These are phyloP conservation scores for Ochropleura plecta DNA, from an alignment of 2,888 invertebrate genomes.

Conservation along the genomic window DNA sequence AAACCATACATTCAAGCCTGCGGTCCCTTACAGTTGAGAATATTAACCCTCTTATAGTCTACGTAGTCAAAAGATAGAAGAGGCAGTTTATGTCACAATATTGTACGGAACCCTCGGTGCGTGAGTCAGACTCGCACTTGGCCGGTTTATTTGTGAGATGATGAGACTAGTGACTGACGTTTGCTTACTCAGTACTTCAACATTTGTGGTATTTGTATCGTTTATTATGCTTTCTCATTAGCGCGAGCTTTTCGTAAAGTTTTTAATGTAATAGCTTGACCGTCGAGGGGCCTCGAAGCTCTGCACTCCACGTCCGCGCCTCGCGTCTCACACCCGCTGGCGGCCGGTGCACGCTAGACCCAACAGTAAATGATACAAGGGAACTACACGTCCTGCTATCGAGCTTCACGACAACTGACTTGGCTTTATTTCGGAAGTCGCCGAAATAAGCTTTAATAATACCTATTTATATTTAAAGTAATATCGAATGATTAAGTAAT, in stretches of 20 bases:
- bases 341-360: background rate
- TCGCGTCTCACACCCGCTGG: background rate
- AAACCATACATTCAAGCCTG: no score
- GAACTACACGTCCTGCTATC: slow-evolving; percentile 6
- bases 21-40: no score
- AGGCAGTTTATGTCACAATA: no score
- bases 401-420: slow-evolving; percentile 12
- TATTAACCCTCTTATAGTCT: no score
- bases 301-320: no score
- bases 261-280: background rate
- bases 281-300: background rate
- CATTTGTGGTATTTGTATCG: background rate
- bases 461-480: background rate
- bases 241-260: background rate
- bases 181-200: background rate
- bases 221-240: background rate
- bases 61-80: no score
- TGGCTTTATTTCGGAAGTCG: background rate
- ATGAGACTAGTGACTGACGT: background rate
- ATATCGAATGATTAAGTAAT: background rate
- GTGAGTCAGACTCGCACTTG: no score
- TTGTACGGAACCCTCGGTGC: no score
- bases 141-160: background rate
- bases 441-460: background rate
- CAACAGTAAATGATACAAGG: slow-evolving; percentile 4